Percentiles rank a stretch among this genome's conserved stretches.
Conservation (phyloP, 2,888 invertebrate genomes). For the Thera britannica region DNA sequence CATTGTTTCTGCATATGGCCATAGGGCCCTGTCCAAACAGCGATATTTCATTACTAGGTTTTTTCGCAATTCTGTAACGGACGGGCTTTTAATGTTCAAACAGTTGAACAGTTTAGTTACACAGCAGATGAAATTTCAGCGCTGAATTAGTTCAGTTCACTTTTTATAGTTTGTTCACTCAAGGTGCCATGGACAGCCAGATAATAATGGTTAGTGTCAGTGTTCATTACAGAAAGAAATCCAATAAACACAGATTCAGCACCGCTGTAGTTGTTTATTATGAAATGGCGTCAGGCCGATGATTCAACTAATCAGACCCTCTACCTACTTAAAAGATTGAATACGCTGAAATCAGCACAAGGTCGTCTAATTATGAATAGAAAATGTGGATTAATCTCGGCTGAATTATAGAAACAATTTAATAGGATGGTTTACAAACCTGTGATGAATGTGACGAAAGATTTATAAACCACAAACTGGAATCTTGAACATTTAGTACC, state of each 20-base stretch:
- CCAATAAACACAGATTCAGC: constrained; percentile 23
- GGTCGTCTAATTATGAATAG: constrained; percentile 5
- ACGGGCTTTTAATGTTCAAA: too few relatives aligned
- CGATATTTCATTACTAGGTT: too few relatives aligned
- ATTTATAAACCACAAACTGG: constrained; percentile 38
- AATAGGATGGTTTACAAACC: constrained; percentile 16
- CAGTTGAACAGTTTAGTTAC: too few relatives aligned
- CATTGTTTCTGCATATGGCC: too few relatives aligned
- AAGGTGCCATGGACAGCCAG: too few relatives aligned
- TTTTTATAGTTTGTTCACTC: too few relatives aligned
- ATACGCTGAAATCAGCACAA: constrained; percentile 21
- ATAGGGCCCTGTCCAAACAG: too few relatives aligned
- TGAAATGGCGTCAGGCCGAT: constrained; percentile 56
- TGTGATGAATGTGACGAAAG: constrained; percentile 20
- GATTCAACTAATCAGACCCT: constrained; percentile 46
- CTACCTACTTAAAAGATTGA: background rate
- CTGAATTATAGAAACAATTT: background rate
- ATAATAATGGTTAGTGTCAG: too few relatives aligned
- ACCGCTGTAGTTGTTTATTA: constrained; percentile 44
- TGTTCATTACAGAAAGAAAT: too few relatives aligned
- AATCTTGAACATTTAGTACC: constrained; percentile 34
- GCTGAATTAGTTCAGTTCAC: too few relatives aligned
- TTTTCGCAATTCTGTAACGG: too few relatives aligned
- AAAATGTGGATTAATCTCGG: background rate
- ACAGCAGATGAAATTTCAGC: too few relatives aligned